phyloP scores from a whole-genome alignment of 1,140 invertebrate genomes.

The Drosophila busckii region DNA sequence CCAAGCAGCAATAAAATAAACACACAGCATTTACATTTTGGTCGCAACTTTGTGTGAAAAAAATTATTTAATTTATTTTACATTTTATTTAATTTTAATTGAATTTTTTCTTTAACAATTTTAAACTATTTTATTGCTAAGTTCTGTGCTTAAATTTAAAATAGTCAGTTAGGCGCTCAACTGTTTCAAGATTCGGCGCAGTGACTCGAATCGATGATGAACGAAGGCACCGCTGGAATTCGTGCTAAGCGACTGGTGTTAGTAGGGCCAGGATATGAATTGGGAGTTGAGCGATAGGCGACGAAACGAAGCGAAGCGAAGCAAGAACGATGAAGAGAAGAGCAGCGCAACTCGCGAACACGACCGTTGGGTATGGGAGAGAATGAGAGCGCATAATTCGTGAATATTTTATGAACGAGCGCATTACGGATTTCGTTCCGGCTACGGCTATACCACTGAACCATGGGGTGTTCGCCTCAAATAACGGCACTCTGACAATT shows the following conservation, averaged over 20 bases:
- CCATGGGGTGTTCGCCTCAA: constrained; percentile 15
- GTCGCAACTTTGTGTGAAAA: no score
- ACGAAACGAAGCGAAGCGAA: constrained; percentile 6
- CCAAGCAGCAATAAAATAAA: no score
- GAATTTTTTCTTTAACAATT: not conserved
- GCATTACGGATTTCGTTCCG: constrained; percentile 40
- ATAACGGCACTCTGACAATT: constrained; percentile 42
- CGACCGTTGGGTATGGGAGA: constrained; percentile 34
- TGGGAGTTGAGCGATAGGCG: no score
- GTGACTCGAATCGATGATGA: constrained; percentile 28
- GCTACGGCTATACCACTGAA: constrained; percentile 34
- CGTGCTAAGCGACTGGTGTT: no score
- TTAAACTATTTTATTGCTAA: constrained; percentile 42
- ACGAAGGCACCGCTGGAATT: constrained; percentile 17
- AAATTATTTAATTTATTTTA: not conserved
- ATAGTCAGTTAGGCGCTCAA: constrained; percentile 19
- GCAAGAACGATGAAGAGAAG: constrained; percentile 24
- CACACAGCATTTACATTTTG: no score
- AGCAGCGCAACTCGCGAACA: constrained; percentile 16
- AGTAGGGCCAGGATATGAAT: no score
- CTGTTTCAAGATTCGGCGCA: constrained; percentile 51
- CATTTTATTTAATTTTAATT: not conserved
- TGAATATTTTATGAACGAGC: constrained; percentile 74
- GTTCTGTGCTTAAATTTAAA: constrained; percentile 13
- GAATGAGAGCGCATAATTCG: constrained; percentile 73